phyloP scores from a whole-genome alignment of 2,888 invertebrate genomes.

The Drosophila infuscata region DNA sequence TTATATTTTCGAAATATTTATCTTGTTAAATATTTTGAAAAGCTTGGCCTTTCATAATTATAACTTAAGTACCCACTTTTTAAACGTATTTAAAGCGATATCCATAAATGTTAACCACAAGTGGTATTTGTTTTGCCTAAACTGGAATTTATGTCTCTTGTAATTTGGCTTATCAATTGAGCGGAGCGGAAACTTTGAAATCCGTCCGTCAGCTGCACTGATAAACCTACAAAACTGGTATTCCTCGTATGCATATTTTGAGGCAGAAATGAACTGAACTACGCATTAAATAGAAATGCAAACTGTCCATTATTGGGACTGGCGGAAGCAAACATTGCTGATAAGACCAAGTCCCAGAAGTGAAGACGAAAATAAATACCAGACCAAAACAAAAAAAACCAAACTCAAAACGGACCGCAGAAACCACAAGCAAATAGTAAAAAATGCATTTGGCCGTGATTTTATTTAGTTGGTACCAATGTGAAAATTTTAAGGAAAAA shows the following conservation, averaged over 20 bases:
- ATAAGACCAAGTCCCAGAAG: slow-evolving; percentile 51
- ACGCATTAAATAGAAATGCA: slow-evolving; percentile 52
- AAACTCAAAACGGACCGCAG: slow-evolving; percentile 32
- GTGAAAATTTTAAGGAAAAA: slow-evolving; percentile 16
- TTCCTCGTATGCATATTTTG: slow-evolving; percentile 12
- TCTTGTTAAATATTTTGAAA: background rate
- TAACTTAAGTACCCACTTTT: background rate
- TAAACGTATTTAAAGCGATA: background rate
- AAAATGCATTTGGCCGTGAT: slow-evolving; percentile 56
- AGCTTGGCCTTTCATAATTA: background rate
- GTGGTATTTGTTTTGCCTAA: slow-evolving; percentile 1
- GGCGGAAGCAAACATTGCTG: slow-evolving; percentile 73
- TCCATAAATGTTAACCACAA: slow-evolving; percentile 6
- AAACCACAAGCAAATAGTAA: slow-evolving; percentile 67
- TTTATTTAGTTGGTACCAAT: slow-evolving; percentile 32
- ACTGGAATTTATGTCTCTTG: slow-evolving; percentile 9
- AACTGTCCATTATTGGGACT: slow-evolving; percentile 46
- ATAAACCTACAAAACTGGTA: slow-evolving; percentile 36
- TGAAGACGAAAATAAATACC: slow-evolving; percentile 22
- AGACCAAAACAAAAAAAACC: slow-evolving; percentile 12
- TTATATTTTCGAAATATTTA: background rate
- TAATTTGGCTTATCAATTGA: slow-evolving; percentile 39
- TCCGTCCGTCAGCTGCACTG: slow-evolving; percentile 26
- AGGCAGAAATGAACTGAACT: slow-evolving; percentile 10
- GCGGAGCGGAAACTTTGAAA: slow-evolving; percentile 45